Evolutionary conservation across 2,888 invertebrate species (phyloP).

Genomic region (Scelioninae gen. 1): DNA sequence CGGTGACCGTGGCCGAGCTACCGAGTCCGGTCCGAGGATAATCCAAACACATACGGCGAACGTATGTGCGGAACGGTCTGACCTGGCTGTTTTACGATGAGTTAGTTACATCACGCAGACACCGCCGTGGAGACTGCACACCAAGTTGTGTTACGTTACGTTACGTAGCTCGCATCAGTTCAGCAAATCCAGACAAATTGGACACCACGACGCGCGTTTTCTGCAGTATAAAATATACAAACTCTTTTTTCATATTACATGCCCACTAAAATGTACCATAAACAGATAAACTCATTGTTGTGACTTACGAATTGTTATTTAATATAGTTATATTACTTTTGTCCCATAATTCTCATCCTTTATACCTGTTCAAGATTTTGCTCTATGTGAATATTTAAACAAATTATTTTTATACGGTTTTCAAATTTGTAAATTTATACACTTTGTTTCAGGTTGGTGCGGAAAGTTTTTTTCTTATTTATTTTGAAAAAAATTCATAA

Average conservation of each 20-base stretch:
- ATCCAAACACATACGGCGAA: conserved; percentile 66
- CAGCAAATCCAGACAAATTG: conserved; percentile 59
- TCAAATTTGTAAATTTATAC: too few relatives aligned
- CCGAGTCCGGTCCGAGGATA: conserved; percentile 70
- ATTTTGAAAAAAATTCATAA: too few relatives aligned
- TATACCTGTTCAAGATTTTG: too few relatives aligned
- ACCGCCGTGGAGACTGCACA: conserved; percentile 49
- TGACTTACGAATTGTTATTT: conserved; percentile 8
- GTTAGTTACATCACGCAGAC: conserved; percentile 67
- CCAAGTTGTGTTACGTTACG: conserved; percentile 32
- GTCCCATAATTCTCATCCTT: not conserved
- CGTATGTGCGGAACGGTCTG: conserved; percentile 57
- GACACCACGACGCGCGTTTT: conserved; percentile 22
- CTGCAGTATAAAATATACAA: conserved; percentile 19
- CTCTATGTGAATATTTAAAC: too few relatives aligned
- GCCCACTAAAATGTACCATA: conserved; percentile 13
- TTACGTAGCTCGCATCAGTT: conserved; percentile 47
- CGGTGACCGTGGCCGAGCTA: conserved; percentile 71
- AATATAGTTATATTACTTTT: conserved; percentile 1
- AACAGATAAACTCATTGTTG: not conserved
- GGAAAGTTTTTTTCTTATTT: too few relatives aligned
- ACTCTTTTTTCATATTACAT: conserved; percentile 34
- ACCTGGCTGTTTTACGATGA: conserved; percentile 64
- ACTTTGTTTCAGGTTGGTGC: too few relatives aligned
- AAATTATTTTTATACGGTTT: too few relatives aligned